Percentiles rank a stretch among this genome's conserved stretches.
These are phyloP conservation scores for Dinocampus coccinellae DNA, from an alignment of 2,888 invertebrate genomes.

Conservation along the genomic window DNA sequence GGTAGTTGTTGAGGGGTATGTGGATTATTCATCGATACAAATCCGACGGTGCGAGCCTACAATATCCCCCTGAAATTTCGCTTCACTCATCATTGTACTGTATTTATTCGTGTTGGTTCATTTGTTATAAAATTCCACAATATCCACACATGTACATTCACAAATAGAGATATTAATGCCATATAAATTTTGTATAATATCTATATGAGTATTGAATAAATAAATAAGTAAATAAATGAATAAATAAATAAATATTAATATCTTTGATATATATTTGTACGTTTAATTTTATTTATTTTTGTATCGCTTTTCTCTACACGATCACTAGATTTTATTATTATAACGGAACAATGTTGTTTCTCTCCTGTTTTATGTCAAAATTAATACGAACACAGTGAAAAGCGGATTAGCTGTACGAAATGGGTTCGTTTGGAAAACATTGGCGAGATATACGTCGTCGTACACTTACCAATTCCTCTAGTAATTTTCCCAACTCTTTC, in stretches of 20 bases:
- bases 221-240: no score
- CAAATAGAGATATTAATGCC: background rate
- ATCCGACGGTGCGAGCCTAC: constrained; percentile 23
- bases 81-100: background rate
- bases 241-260: no score
- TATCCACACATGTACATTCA: background rate
- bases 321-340: no score
- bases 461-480: constrained; percentile 31
- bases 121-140: constrained; percentile 16
- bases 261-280: no score
- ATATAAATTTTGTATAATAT: background rate
- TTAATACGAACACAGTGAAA: constrained; percentile 50
- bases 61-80: constrained; percentile 10
- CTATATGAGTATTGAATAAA: background rate
- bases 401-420: constrained; percentile 48
- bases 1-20: background rate
- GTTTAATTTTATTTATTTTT: no score
- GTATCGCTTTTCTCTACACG: no score
- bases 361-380: constrained; percentile 45
- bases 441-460: constrained; percentile 22
- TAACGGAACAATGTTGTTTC: constrained; percentile 27
- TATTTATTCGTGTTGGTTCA: constrained; percentile 20
- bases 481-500: constrained; percentile 11
- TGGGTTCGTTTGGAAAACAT: constrained; percentile 47
- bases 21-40: constrained; percentile 20